A percentile compares a stretch with the other conserved stretches of the same genome.
Evolutionary conservation across 2,888 invertebrate genomes (phyloP).

Genomic region (Lysandra coridon): DNA sequence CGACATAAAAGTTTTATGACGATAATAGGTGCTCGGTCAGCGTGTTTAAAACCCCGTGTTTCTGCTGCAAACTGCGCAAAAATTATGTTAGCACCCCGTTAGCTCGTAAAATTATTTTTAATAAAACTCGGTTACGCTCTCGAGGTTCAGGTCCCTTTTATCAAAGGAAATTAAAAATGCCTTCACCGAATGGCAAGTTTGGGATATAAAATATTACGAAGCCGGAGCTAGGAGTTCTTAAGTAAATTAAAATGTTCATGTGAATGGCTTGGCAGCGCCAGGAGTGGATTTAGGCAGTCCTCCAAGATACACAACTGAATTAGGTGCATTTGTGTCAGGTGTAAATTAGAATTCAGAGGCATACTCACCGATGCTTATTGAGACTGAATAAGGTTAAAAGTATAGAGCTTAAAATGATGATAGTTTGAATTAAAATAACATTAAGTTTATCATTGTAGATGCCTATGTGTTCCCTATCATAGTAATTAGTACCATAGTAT

Average conservation of each 20-base stretch:
- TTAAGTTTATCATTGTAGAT: no score
- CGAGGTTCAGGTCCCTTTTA: slow-evolving; percentile 11
- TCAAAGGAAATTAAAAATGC: slow-evolving; percentile 28
- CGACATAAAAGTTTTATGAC: slow-evolving; percentile 6
- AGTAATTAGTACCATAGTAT: no score
- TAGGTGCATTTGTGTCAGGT: slow-evolving; percentile 14
- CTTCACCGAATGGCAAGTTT: slow-evolving; percentile 21
- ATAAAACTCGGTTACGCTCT: slow-evolving; percentile 19
- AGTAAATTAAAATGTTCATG: slow-evolving; percentile 28
- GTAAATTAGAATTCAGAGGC: slow-evolving; percentile 6
- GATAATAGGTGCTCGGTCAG: background rate
- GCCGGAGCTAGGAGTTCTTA: slow-evolving; percentile 20
- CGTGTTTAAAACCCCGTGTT: background rate
- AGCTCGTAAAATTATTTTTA: slow-evolving; percentile 28
- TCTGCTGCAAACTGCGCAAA: background rate
- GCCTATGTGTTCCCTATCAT: no score
- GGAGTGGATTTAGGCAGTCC: slow-evolving; percentile 10
- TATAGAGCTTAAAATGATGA: background rate
- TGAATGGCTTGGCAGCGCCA: slow-evolving; percentile 19
- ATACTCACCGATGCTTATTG: background rate
- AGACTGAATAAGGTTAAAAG: background rate
- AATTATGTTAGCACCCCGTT: slow-evolving; percentile 23
- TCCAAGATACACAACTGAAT: slow-evolving; percentile 25
- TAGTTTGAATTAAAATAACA: background rate
- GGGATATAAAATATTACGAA: slow-evolving; percentile 18